A percentile compares a stretch with the other conserved stretches of the same genome.
phyloP scores from a whole-genome alignment of 2,797 vertebrate species.

The Pantherophis vulpinus region DNA sequence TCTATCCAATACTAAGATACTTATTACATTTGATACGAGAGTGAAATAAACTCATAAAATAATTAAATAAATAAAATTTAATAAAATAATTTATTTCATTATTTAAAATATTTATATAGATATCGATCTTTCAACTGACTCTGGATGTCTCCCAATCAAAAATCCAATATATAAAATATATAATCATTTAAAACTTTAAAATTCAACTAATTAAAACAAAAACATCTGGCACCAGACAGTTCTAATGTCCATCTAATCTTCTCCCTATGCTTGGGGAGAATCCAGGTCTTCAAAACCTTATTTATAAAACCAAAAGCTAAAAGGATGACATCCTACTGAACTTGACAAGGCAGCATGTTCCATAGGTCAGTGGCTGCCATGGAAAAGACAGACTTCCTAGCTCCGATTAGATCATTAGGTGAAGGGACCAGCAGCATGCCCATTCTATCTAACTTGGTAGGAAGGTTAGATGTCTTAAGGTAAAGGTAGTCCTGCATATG shows the following conservation, averaged over 20 bases:
- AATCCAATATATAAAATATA: not conserved
- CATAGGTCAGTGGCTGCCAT: not conserved
- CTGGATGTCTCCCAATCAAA: not conserved
- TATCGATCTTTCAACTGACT: not conserved
- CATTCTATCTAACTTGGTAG: not conserved
- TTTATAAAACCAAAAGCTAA: not conserved
- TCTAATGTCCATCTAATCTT: not conserved
- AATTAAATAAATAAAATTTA: not conserved
- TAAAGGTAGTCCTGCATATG: no score
- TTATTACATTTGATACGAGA: not conserved
- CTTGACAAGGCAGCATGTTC: not conserved
- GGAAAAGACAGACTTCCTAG: not conserved
- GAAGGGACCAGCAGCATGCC: not conserved
- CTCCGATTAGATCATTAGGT: not conserved
- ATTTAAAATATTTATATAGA: not conserved
- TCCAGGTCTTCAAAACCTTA: not conserved
- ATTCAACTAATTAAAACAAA: not conserved
- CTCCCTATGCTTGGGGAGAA: not conserved
- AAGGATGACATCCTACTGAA: not conserved
- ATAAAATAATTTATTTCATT: not conserved
- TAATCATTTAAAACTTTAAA: not conserved
- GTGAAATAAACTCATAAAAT: not conserved
- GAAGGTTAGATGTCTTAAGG: no score
- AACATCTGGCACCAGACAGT: not conserved
- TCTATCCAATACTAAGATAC: conserved; percentile 83